phyloP scores from a whole-genome alignment of 2,797 vertebrate species.

The Macroramphosus scolopax region DNA sequence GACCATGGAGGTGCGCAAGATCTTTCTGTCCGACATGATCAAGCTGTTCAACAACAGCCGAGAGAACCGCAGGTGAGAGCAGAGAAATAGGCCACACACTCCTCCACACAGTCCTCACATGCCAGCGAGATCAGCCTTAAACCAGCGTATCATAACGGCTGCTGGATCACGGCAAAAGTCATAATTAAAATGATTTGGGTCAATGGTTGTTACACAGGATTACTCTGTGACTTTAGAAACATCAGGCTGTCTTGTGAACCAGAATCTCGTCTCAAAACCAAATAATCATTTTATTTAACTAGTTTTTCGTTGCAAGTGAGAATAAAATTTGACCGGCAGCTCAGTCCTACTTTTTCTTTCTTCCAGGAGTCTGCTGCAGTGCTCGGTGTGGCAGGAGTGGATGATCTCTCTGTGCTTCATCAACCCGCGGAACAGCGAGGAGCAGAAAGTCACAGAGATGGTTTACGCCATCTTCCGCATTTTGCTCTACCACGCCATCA shows the following conservation, averaged over 20 bases:
- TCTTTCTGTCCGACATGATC: conserved; percentile 99
- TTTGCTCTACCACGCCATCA: conserved; percentile 96
- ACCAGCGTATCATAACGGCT: background rate
- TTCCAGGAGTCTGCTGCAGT: conserved; percentile 96
- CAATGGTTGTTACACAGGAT: too few relatives aligned
- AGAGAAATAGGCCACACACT: conserved; percentile 7
- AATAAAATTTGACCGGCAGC: background rate
- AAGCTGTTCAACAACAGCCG: conserved; percentile 98
- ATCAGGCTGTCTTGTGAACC: too few relatives aligned
- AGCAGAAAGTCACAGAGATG: conserved; percentile 98
- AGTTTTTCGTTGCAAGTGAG: too few relatives aligned
- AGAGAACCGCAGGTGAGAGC: conserved; percentile 92
- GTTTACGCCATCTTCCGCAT: conserved; percentile 97
- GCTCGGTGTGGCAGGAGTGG: conserved; percentile 99
- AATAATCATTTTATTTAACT: too few relatives aligned
- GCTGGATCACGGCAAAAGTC: too few relatives aligned
- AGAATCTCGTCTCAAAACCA: too few relatives aligned
- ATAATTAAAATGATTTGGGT: too few relatives aligned
- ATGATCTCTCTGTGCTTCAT: conserved; percentile 97
- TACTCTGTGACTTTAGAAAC: too few relatives aligned
- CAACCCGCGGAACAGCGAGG: conserved; percentile 88
- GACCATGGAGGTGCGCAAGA: conserved; percentile 89
- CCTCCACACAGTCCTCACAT: background rate
- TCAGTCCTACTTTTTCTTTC: too few relatives aligned
- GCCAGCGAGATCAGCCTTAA: conserved; percentile 1